Evolutionary conservation across 2,888 invertebrate species (phyloP).

Genomic region (Brachylomia viminalis): DNA sequence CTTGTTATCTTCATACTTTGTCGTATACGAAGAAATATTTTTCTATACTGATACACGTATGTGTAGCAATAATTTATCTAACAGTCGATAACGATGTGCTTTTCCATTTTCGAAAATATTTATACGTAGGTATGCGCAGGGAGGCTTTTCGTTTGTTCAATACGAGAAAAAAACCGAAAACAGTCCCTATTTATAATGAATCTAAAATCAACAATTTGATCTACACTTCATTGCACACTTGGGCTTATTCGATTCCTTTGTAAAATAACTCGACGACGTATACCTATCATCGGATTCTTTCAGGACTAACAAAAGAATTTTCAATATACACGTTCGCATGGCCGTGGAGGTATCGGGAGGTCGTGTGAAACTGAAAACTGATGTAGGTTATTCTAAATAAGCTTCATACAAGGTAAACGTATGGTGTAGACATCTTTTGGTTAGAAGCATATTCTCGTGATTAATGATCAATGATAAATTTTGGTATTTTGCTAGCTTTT

Average conservation of each 20-base stretch:
- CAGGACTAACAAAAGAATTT: conserved; percentile 43
- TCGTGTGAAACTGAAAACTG: conserved; percentile 16
- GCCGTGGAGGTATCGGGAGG: neutral
- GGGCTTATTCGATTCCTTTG: conserved; percentile 48
- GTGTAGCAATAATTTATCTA: too few relatives aligned
- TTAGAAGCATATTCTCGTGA: neutral
- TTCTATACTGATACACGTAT: too few relatives aligned
- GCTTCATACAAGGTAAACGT: neutral
- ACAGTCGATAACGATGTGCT: too few relatives aligned
- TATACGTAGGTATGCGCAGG: too few relatives aligned
- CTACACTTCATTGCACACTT: conserved; percentile 32
- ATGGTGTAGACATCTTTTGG: neutral
- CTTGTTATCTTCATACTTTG: neutral
- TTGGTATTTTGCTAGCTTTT: neutral
- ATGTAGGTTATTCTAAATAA: conserved; percentile 5
- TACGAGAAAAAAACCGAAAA: neutral
- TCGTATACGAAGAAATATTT: neutral
- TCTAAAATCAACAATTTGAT: conserved; percentile 31
- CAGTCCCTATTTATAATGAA: conserved; percentile 12
- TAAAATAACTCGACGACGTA: conserved; percentile 42
- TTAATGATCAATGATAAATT: neutral
- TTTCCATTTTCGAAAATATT: too few relatives aligned
- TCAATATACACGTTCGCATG: conserved; percentile 40
- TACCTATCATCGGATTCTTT: conserved; percentile 54
- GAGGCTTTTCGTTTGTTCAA: too few relatives aligned